These are phyloP conservation scores for Hormaphis cornu DNA, from an alignment of 1,140 invertebrate species.

Conservation along the genomic window DNA sequence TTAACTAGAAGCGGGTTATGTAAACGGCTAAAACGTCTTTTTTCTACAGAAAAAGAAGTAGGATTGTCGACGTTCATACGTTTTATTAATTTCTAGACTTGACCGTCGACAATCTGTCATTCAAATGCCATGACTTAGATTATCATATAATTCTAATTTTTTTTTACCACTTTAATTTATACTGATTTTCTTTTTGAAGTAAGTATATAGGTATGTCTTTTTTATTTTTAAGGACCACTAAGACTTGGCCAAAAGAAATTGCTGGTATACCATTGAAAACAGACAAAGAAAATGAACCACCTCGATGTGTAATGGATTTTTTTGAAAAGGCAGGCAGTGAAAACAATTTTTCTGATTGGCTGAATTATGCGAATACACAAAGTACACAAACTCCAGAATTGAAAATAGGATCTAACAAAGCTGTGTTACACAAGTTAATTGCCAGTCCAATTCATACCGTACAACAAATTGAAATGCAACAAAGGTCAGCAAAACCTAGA, in stretches of 20 bases:
- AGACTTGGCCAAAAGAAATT: conserved; percentile 23
- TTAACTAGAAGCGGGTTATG: too few relatives aligned
- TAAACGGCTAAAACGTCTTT: too few relatives aligned
- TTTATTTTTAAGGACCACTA: conserved; percentile 35
- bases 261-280: conserved; percentile 12
- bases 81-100: too few relatives aligned
- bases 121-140: too few relatives aligned
- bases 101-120: too few relatives aligned
- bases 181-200: too few relatives aligned
- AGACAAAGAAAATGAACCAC: conserved; percentile 42
- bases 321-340: conserved; percentile 69
- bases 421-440: conserved; percentile 58
- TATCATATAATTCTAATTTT: too few relatives aligned
- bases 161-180: too few relatives aligned
- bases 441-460: conserved; percentile 70
- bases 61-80: too few relatives aligned
- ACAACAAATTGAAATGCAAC: conserved; percentile 80
- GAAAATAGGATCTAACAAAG: conserved; percentile 13
- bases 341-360: conserved; percentile 26
- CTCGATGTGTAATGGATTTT: conserved; percentile 74
- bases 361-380: conserved; percentile 23
- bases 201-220: background rate
- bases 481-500: conserved; percentile 60
- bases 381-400: conserved; percentile 20
- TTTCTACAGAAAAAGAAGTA: too few relatives aligned